phyloP scores from a whole-genome alignment of 2,113 vertebrate species.

The Psilopogon haemacephalus region DNA sequence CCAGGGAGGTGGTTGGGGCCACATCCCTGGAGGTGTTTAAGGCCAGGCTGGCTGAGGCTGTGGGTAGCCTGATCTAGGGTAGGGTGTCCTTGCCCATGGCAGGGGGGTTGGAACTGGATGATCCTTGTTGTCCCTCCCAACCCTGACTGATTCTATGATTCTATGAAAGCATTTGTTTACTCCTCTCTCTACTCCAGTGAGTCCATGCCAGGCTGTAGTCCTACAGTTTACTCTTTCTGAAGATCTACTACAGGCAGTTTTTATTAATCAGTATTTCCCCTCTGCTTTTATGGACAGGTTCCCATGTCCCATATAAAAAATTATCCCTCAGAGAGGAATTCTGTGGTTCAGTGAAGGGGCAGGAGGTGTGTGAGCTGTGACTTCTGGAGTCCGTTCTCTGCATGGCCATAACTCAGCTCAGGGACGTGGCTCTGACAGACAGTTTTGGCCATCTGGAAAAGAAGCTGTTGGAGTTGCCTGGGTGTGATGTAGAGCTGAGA shows the following conservation, averaged over 20 bases:
- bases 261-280: not conserved
- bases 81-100: no score
- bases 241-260: not conserved
- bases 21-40: no score
- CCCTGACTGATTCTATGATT: no score
- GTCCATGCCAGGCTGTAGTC: not conserved
- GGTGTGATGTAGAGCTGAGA: not conserved
- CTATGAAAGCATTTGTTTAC: not conserved
- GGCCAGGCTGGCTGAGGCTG: no score
- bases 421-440: not conserved
- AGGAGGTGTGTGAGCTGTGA: not conserved
- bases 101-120: no score
- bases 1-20: no score
- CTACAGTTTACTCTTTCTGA: not conserved
- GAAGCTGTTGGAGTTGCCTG: not conserved
- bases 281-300: not conserved
- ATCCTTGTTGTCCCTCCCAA: no score
- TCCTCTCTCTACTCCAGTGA: not conserved
- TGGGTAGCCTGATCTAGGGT: no score
- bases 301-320: not conserved
- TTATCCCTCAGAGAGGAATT: not conserved
- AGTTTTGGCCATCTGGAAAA: not conserved
- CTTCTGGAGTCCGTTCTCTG: not conserved
- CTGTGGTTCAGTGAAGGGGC: not conserved
- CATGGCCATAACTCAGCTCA: rapidly evolving